Conservation (phyloP, 2,113 vertebrate species). For the Apistogramma diplotaenia region DNA sequence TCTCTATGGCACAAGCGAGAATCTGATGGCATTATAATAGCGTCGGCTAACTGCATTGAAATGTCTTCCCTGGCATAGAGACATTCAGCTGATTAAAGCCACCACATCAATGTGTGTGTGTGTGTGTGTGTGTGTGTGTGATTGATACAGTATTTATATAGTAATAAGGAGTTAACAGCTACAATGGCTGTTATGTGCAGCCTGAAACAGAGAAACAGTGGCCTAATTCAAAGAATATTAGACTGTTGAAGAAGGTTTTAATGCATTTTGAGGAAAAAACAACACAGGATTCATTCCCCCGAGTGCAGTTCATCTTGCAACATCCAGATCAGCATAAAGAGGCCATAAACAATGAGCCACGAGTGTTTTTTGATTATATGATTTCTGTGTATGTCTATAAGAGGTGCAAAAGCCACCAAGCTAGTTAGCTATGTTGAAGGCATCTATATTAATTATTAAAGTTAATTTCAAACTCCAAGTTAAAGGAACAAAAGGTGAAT, state of each 20-base stretch:
- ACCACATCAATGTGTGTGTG: slow-evolving; percentile 54
- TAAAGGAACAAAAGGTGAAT: neutral
- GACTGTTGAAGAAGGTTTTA: slow-evolving; percentile 1
- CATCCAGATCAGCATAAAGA: neutral
- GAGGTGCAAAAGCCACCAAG: neutral
- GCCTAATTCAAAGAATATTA: slow-evolving; percentile 24
- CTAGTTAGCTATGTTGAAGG: neutral
- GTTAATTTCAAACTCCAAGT: neutral
- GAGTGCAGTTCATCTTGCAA: neutral
- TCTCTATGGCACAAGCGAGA: neutral
- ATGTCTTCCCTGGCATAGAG: slow-evolving; percentile 21
- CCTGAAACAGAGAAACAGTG: slow-evolving; percentile 30
- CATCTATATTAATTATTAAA: neutral
- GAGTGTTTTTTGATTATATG: neutral
- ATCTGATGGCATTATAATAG: slow-evolving; percentile 55
- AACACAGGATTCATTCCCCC: neutral
- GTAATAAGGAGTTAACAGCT: slow-evolving; percentile 29
- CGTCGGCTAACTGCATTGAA: slow-evolving; percentile 24
- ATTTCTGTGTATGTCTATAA: neutral
- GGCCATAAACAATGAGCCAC: neutral
- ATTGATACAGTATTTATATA: slow-evolving; percentile 47
- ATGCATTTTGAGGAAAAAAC: neutral
- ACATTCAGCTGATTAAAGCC: slow-evolving; percentile 66
- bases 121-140: slow-evolving; percentile 14
- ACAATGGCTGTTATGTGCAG: slow-evolving; percentile 10